Base-by-base conservation (phyloP, 2,888 invertebrate genomes). In the Pimpla rufipes region DNA sequence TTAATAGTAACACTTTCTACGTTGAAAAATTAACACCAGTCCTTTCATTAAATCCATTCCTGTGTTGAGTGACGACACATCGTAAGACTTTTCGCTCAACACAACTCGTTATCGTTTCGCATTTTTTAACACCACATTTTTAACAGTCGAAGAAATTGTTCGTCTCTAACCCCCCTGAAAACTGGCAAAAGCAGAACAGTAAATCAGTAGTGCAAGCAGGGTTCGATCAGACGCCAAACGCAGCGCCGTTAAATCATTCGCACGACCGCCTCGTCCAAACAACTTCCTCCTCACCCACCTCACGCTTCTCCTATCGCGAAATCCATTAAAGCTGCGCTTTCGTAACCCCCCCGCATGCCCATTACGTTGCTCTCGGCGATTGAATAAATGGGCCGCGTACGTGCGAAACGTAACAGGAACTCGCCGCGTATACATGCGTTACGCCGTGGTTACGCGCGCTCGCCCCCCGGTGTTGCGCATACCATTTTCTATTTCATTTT, bases 381-480 rank as follows among this genome's bases (percentile, higher is more conserved):
- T 37, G 62, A 18, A 77, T 45, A 68, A 77, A 77, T 50, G 37
- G 64, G 73, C 21, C 70, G 66, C 66, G 67, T 55, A 55, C 71
- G 83, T 79, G 67, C 57, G 45, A 76, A 79, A 73, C 79, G 76
- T 79, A 76, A 73, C 66, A 74, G 45, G 70, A 76, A 37, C 16
- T 59, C 45, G 29, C 18, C 21, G 45, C 45, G 77, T 45, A 23
- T 70, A 57, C 59, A 37, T 57, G 70, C 73, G 75, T 68, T 78
- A 76, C 81, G 81, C 78, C 74, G 71, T 70, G 67, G 57, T 81
- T 73, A 77, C 80, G 76, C 83, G 67, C 76, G 40, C 8, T 77
- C 16, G 70, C 62, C 10, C 4, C 29, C 62, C 5, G 29, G 55
- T 50, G 50, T 64, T 74, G 62, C 52, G 57, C 71, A 68, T 67